Evolutionary conservation across 2,888 invertebrate genomes (phyloP), one percentile per base, ranked within the genome.

Genomic region (Drosophila neotestacea): DNA sequence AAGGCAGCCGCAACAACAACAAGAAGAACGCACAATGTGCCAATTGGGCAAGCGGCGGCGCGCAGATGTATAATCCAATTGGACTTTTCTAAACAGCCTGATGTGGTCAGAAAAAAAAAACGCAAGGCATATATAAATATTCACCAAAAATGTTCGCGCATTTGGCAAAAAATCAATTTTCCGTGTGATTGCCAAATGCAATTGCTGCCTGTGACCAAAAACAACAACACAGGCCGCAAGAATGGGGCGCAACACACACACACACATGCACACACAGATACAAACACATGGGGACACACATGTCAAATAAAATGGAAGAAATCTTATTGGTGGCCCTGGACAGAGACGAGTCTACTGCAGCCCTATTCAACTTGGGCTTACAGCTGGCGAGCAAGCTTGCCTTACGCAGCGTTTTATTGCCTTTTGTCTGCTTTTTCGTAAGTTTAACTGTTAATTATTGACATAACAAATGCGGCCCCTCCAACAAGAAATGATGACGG

Each of bases 151-250:
- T 48, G 65, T 72, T 81, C 77, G 75, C 81, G 86, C 73, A 81
- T 81, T 86, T 86, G 84, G 85, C 69, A 79, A 88, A 85, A 85
- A 85, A 85, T 88, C 85, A 85, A 85, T 85, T 85, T 84, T 80
- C 73, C 72, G 64, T 77, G 65, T 81, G 86, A 84, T 78, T 83
- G 79, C 79, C 73, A 78, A 85, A 80, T 76, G 77, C 77, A 85
- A 63, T 73, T 74, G 73, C 75, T 69, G 70, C 60, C 55, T 52
- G 51, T 59, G 54, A 50, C 47, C 55, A 63, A 63, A 56, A 63
- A 50, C 36, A 63, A 63, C 64, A 63, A 50, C 36, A 63, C 54
- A 61, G 50, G 70, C 71, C 69, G 42, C 62, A 74, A 61, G 68
- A 73, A 63, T 58, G 51, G 60, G 60, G 73, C 73, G 68, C 68